phyloP scores from a whole-genome alignment of 2,888 invertebrate genomes.

The Diogma glabrata region DNA sequence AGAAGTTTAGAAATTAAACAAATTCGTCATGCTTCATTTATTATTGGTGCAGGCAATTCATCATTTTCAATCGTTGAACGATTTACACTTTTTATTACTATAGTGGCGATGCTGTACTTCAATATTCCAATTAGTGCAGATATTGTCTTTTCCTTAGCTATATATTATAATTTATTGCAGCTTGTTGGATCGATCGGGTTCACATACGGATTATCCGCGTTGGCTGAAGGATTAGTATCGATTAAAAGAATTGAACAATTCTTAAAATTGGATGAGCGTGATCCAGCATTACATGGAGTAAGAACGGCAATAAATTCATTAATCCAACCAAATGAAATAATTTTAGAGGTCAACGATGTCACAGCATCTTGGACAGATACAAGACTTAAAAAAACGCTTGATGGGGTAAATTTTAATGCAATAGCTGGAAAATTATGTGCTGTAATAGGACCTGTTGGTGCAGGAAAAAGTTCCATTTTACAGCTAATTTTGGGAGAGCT shows the following conservation, averaged over 20 bases:
- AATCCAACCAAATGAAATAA: neutral
- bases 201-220: constrained; percentile 42
- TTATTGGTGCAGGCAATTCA: constrained; percentile 53
- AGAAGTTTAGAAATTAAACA: constrained; percentile 55
- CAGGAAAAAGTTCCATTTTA: constrained; percentile 34
- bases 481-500: constrained; percentile 48
- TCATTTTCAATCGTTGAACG: constrained; percentile 75
- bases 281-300: constrained; percentile 10
- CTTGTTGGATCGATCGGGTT: constrained; percentile 43
- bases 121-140: constrained; percentile 51
- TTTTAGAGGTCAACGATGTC: neutral
- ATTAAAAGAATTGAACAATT: constrained; percentile 47
- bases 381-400: constrained; percentile 9
- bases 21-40: constrained; percentile 50
- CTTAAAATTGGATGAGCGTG: constrained; percentile 21
- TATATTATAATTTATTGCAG: constrained; percentile 51
- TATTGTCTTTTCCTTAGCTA: constrained; percentile 63
- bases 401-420: neutral
- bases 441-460: neutral
- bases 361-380: constrained; percentile 16
- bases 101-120: constrained; percentile 61
- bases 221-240: constrained; percentile 53
- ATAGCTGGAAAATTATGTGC: constrained; percentile 6
- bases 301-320: neutral
- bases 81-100: constrained; percentile 68